phyloP scores from a whole-genome alignment of 2,888 invertebrate species.

The Parnassius mnemosyne region DNA sequence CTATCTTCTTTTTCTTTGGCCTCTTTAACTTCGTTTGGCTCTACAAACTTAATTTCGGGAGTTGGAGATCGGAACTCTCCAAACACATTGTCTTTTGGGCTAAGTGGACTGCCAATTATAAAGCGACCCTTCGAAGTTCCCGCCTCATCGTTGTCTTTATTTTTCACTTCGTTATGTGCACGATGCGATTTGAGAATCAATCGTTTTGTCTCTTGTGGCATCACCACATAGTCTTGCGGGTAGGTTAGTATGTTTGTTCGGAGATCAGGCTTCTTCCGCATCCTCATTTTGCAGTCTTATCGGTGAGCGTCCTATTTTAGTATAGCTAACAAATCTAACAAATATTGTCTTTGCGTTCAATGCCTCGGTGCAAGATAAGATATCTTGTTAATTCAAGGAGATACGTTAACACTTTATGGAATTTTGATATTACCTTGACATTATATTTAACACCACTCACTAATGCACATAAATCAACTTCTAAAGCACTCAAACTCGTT shows the following conservation, averaged over 20 bases:
- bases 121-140: slow-evolving; percentile 26
- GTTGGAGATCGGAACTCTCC: slow-evolving; percentile 45
- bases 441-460: not conserved
- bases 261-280: slow-evolving; percentile 65
- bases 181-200: slow-evolving; percentile 46
- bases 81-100: slow-evolving; percentile 5
- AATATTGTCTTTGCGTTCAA: slow-evolving; percentile 27
- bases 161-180: slow-evolving; percentile 42
- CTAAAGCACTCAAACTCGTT: no score
- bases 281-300: slow-evolving; percentile 43
- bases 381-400: slow-evolving; percentile 19
- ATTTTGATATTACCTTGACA: slow-evolving; percentile 7
- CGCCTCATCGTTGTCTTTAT: slow-evolving; percentile 43
- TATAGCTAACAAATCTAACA: slow-evolving; percentile 11
- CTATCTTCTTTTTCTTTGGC: slow-evolving; percentile 26
- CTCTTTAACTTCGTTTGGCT: slow-evolving; percentile 28
- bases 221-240: slow-evolving; percentile 66
- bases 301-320: slow-evolving; percentile 16
- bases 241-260: slow-evolving; percentile 58
- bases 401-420: not conserved
- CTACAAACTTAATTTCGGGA: slow-evolving; percentile 58
- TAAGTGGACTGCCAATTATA: slow-evolving; percentile 31
- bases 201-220: slow-evolving; percentile 56
- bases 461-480: no score
- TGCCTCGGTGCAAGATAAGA: slow-evolving; percentile 17